A percentile compares a stretch with the other conserved stretches of the same genome.
Evolutionary conservation across 2,113 vertebrate species (phyloP).

Genomic region (Thunnus maccoyii): DNA sequence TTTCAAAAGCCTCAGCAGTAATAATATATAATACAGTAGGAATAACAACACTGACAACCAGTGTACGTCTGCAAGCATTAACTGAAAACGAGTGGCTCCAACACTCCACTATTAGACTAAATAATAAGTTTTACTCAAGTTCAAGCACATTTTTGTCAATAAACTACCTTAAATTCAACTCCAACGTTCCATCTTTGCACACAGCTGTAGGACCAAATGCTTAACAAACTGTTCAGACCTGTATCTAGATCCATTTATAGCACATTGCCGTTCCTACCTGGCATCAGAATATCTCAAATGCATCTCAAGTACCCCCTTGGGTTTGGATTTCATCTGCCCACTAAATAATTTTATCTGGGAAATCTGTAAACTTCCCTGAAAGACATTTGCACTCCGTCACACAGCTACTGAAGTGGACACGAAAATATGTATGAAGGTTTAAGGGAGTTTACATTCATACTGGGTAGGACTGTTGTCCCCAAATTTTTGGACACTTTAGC

Average conservation of each 20-base stretch:
- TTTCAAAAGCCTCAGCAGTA: slow-evolving; percentile 14
- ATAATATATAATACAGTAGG: slow-evolving; percentile 36
- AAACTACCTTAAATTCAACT: slow-evolving; percentile 6
- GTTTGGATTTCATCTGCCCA: too few species aligned
- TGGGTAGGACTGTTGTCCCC: too few species aligned
- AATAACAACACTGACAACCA: slow-evolving; percentile 26
- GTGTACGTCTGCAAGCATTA: not conserved
- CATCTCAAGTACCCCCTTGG: too few species aligned
- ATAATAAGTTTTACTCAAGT: not conserved
- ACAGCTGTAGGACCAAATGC: not conserved
- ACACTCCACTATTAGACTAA: slow-evolving; percentile 15
- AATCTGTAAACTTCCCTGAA: too few species aligned
- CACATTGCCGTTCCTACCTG: too few species aligned
- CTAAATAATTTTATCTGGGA: too few species aligned
- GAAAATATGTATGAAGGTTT: not conserved
- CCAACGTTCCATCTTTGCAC: not conserved
- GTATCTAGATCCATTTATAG: too few species aligned
- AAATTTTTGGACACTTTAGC: too few species aligned
- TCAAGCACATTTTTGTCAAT: slow-evolving; percentile 23
- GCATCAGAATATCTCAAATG: too few species aligned
- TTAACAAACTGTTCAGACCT: too few species aligned
- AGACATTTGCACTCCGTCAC: too few species aligned
- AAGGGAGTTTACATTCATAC: not conserved
- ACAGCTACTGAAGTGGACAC: too few species aligned
- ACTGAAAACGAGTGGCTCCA: not conserved